Conservation (phyloP, 2,113 vertebrate genomes). For the Trichomycterus rosablanca region DNA sequence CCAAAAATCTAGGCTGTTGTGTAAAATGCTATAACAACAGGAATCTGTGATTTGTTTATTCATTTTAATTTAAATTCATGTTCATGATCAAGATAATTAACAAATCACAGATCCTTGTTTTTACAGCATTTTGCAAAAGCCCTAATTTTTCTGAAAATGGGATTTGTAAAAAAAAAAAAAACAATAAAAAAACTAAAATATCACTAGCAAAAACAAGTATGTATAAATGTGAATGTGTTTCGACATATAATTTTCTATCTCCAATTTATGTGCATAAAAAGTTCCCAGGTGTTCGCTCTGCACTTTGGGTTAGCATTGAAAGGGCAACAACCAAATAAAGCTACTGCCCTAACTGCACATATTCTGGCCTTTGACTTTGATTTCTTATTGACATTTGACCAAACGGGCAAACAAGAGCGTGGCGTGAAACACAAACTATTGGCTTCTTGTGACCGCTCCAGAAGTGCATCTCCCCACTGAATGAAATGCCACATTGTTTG, state of each 20-base stretch:
- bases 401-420: conserved; percentile 22
- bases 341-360: conserved; percentile 44
- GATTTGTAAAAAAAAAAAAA: conserved; percentile 52
- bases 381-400: conserved; percentile 1
- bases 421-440: conserved; percentile 23
- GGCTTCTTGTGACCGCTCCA: conserved; percentile 25
- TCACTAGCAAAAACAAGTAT: too few relatives aligned
- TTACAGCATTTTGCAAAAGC: too few relatives aligned
- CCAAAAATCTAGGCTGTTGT: too few relatives aligned
- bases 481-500: conserved; percentile 27
- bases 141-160: too few relatives aligned
- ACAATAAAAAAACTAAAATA: too few relatives aligned
- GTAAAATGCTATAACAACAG: too few relatives aligned
- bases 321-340: conserved; percentile 59
- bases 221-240: too few relatives aligned
- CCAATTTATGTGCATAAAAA: conserved; percentile 74
- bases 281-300: conserved; percentile 68
- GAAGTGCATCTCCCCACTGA: conserved; percentile 9
- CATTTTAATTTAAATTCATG: too few relatives aligned
- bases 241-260: too few relatives aligned
- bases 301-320: conserved; percentile 61
- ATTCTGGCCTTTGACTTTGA: conserved; percentile 15
- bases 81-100: too few relatives aligned
- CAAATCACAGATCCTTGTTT: too few relatives aligned
- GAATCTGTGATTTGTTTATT: too few relatives aligned